Percentiles rank a stretch among this genome's conserved stretches.
These are phyloP conservation scores for Xestia xanthographa DNA, from an alignment of 2,888 invertebrate species.

Conservation along the genomic window DNA sequence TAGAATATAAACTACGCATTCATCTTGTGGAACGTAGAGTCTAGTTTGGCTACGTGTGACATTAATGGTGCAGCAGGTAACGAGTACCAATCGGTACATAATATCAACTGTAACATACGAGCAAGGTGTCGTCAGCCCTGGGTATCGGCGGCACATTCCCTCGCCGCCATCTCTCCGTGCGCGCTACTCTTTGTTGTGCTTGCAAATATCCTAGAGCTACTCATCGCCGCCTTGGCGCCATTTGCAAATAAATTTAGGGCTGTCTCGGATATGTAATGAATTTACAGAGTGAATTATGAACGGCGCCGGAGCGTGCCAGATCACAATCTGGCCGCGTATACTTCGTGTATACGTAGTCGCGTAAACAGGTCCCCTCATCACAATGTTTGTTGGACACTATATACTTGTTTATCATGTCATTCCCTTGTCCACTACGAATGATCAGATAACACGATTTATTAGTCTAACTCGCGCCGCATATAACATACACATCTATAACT, in stretches of 20 bases:
- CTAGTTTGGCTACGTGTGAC: not conserved
- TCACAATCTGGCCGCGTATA: constrained; percentile 83
- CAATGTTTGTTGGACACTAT: constrained; percentile 75
- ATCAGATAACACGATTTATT: constrained; percentile 76
- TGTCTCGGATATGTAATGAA: constrained; percentile 88
- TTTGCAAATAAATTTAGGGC: constrained; percentile 89
- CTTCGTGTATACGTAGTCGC: constrained; percentile 55
- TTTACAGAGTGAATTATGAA: constrained; percentile 87
- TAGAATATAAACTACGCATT: constrained; percentile 1
- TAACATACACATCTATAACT: constrained; percentile 38
- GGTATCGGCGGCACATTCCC: constrained; percentile 64
- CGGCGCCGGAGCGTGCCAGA: constrained; percentile 84
- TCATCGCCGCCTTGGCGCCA: constrained; percentile 87
- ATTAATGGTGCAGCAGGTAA: constrained; percentile 5
- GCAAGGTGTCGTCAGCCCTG: constrained; percentile 61
- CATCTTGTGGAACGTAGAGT: not conserved
- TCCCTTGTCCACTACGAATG: constrained; percentile 69
- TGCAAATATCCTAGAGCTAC: constrained; percentile 84
- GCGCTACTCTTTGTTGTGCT: constrained; percentile 80
- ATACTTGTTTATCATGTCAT: constrained; percentile 75
- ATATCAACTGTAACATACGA: constrained; percentile 22
- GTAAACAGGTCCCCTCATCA: constrained; percentile 84
- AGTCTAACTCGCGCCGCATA: constrained; percentile 57
- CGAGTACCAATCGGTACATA: not conserved
- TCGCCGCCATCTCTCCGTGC: constrained; percentile 70